Evolutionary conservation across 2,113 vertebrate species (phyloP).

Genomic region (Peucedramus taeniatus): DNA sequence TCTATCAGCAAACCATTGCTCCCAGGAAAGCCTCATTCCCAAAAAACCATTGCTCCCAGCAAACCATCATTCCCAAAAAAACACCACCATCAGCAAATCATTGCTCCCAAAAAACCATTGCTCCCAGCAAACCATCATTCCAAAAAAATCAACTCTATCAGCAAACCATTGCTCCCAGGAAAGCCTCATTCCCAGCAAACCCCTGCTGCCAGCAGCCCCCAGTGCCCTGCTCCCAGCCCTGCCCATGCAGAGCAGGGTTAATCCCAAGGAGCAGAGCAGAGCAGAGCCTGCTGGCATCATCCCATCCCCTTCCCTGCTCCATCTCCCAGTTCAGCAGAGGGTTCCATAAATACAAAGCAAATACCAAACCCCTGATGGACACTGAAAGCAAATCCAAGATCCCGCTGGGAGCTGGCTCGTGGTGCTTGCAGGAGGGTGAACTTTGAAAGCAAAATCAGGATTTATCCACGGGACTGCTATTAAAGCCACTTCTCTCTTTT

Average conservation of each 20-base stretch:
- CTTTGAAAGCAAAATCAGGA: conserved; percentile 2
- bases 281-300: rapidly evolving
- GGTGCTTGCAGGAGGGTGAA: not conserved
- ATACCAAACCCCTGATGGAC: conserved; percentile 45
- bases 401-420: not conserved
- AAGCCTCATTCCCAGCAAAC: not conserved
- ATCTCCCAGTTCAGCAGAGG: not conserved
- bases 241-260: not conserved
- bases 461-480: not conserved
- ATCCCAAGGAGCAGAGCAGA: not conserved
- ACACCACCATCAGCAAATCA: no score
- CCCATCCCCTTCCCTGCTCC: not conserved
- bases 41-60: rapidly evolving
- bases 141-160: no score
- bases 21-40: rapidly evolving
- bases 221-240: not conserved
- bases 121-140: rapidly evolving
- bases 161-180: rapidly evolving
- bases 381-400: not conserved
- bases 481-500: not conserved
- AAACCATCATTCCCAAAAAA: rapidly evolving
- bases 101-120: rapidly evolving
- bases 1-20: rapidly evolving
- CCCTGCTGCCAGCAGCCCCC: not conserved
- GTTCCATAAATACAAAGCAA: conserved; percentile 24